Base-by-base conservation (phyloP, 1,140 invertebrate species). In the Aphis gossypii region DNA sequence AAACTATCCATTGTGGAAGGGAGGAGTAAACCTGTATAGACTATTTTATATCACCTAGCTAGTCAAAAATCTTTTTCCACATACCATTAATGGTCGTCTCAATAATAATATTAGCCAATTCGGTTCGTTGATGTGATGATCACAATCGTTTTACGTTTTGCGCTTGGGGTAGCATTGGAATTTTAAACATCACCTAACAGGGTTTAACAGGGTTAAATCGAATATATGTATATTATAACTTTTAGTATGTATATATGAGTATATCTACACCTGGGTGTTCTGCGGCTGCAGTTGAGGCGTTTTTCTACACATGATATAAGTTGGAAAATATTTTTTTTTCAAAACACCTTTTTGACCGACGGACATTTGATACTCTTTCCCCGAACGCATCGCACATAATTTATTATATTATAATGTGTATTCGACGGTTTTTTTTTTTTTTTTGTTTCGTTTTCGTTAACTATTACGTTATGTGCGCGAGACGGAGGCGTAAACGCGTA, bases 401-500 rank as follows among this genome's bases (percentile, higher is more conserved):
- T 51, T 25, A 41, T 51, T 76, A 76, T 76, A 76, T 76, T 76
- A 76, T 76, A 76, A 54, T 51, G 46, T 30, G 44, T n/a, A 51
- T 88, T 51, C 86, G 86, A 87, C 86, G 60, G 60, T 48, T 30
- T 87, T 87, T 87, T 87, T 46, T 87, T 87, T 87, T 84, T 87
- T 18, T 87, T 48, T 48, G 21, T 89, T 56, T 51, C 14, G 30
- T 89, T 35, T 44, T 68, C 5, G 48, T 48, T 46, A 46, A 68
- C 56, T 76, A 91, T 92, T 93, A 93, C 82, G 23, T 93, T 86
- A 54, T 54, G 60, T n/a, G 60, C 90, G 60, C 14, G 91, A 7
- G 46, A 86, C 92, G 51, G 51, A 93, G 92, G 92, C 82, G 92
- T 93, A 93, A 93, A 86, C 92, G 92, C 92, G 92, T 84, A 93